phyloP scores from a whole-genome alignment of 2,797 vertebrate species.

The Cetoscarus ocellatus region DNA sequence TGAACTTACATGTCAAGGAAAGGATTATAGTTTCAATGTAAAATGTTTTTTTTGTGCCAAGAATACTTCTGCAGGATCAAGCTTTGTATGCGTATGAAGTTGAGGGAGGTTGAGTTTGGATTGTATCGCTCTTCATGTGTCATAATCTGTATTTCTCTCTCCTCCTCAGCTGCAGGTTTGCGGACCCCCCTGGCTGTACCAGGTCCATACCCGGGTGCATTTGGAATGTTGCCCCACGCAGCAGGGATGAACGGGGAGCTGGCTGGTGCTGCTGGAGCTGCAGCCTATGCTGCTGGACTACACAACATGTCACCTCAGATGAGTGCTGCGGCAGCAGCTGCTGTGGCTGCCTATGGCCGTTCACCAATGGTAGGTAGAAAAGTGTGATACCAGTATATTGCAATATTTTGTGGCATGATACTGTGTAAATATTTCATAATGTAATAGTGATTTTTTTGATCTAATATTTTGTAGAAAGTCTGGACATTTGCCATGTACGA shows the following conservation, averaged over 20 bases:
- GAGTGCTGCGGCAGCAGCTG: constrained; percentile 92
- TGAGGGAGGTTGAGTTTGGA: background rate
- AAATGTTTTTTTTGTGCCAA: background rate
- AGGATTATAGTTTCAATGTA: background rate
- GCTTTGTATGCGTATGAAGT: background rate
- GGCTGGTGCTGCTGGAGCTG: constrained; percentile 89
- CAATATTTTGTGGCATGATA: no score
- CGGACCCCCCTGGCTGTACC: constrained; percentile 92
- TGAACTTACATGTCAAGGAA: background rate
- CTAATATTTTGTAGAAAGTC: no score
- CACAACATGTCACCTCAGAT: constrained; percentile 98
- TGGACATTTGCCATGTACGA: no score
- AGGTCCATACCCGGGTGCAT: constrained; percentile 91
- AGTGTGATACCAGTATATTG: no score
- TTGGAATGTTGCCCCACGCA: constrained; percentile 94
- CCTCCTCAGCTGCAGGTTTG: constrained; percentile 88
- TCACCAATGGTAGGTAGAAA: constrained; percentile 89
- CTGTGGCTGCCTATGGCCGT: constrained; percentile 94
- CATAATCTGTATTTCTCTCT: background rate
- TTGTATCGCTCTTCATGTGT: background rate
- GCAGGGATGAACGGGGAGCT: constrained; percentile 94
- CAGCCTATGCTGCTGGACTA: constrained; percentile 90
- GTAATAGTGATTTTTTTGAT: no score
- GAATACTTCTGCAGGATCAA: background rate
- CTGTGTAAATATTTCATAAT: no score